phyloP scores from a whole-genome alignment of 1,140 invertebrate genomes.

The Ceratosolen solmsi region DNA sequence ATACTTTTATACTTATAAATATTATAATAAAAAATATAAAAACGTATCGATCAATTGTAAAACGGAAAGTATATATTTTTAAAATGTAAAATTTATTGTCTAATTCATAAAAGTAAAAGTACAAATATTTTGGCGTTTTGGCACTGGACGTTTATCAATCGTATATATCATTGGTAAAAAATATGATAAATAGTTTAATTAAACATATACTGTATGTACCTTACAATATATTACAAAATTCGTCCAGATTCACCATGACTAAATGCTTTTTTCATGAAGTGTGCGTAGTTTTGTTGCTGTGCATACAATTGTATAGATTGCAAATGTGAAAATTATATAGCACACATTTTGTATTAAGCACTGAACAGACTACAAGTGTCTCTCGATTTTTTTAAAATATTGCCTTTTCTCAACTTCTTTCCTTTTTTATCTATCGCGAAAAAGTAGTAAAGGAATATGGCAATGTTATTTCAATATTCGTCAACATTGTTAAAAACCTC shows the following conservation, averaged over 20 bases:
- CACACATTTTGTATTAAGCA: background rate
- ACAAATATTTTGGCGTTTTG: slow-evolving; percentile 36
- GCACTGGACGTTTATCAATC: slow-evolving; percentile 25
- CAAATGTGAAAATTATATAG: background rate
- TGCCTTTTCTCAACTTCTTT: background rate
- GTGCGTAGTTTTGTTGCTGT: background rate
- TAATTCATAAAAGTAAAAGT: slow-evolving; percentile 39
- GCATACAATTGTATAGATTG: background rate
- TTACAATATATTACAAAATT: slow-evolving; percentile 11
- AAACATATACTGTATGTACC: background rate
- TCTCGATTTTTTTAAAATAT: background rate
- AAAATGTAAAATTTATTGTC: slow-evolving; percentile 41
- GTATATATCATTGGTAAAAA: background rate
- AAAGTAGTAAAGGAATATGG: slow-evolving; percentile 23
- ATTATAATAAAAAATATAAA: background rate
- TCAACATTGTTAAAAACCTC: too few relatives aligned
- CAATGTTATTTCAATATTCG: slow-evolving; percentile 11
- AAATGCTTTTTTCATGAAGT: slow-evolving; percentile 20
- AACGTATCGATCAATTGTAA: background rate
- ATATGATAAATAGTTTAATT: background rate
- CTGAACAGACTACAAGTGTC: background rate
- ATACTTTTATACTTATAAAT: background rate
- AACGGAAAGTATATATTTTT: slow-evolving; percentile 32
- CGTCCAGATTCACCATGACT: background rate
- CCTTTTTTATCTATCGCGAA: background rate